These are phyloP conservation scores for Aethina tumida DNA, from an alignment of 1,140 invertebrate species.

Conservation along the genomic window DNA sequence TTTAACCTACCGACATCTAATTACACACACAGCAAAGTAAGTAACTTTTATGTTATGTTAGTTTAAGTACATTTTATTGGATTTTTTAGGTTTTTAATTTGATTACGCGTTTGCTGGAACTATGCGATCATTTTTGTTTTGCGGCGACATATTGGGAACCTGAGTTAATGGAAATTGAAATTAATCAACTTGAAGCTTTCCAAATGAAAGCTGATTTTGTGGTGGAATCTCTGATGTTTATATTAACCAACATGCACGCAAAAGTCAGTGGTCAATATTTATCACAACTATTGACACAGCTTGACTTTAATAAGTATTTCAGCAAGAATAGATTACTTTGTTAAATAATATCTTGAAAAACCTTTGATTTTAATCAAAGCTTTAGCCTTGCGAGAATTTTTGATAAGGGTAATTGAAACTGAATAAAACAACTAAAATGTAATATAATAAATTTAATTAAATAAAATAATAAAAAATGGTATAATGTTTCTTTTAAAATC, in stretches of 20 bases:
- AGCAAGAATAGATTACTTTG: constrained; percentile 42
- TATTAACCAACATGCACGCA: constrained; percentile 50
- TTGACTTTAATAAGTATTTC: constrained; percentile 71
- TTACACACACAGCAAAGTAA: constrained; percentile 19
- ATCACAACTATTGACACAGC: constrained; percentile 55
- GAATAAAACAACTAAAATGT: no score
- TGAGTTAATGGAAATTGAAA: constrained; percentile 39
- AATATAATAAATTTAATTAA: no score
- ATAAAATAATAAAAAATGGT: no score
- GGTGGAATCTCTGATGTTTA: constrained; percentile 47
- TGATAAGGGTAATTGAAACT: no score
- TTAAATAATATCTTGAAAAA: no score
- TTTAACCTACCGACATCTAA: constrained; percentile 15
- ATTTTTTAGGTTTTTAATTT: constrained; percentile 29
- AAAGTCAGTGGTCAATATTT: constrained; percentile 56
- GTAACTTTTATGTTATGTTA: constrained; percentile 2
- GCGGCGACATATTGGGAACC: constrained; percentile 38
- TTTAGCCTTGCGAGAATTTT: no score
- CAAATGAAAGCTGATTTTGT: constrained; percentile 43
- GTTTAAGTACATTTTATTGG: constrained; percentile 5
- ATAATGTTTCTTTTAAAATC: no score
- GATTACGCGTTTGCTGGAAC: constrained; percentile 36
- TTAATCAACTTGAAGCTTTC: constrained; percentile 26
- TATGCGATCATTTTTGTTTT: constrained; percentile 46
- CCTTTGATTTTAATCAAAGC: no score